Percentiles rank a stretch among this genome's conserved stretches.
These are phyloP conservation scores for Sisyra nigra DNA, from an alignment of 2,888 invertebrate species.

Conservation along the genomic window DNA sequence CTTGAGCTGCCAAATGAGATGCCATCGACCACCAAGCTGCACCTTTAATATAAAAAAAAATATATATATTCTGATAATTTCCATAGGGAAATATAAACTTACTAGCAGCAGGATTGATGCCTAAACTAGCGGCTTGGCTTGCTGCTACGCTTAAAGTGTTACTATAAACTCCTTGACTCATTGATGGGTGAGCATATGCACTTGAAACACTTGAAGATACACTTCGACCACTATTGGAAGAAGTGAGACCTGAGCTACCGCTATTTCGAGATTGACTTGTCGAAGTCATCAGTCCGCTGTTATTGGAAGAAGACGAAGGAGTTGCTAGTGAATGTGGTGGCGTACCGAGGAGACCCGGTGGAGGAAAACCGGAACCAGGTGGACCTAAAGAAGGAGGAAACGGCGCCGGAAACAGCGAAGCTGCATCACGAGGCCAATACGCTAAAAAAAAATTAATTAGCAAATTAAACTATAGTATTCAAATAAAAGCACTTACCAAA, in stretches of 20 bases:
- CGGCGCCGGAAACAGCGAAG: constrained; percentile 27
- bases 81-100: constrained; percentile 27
- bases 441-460: constrained; percentile 33
- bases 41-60: constrained; percentile 31
- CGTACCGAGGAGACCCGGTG: constrained; percentile 23
- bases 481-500: constrained; percentile 34
- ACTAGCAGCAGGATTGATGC: constrained; percentile 61
- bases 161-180: constrained; percentile 29
- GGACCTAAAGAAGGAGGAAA: constrained; percentile 27
- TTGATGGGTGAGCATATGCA: constrained; percentile 14
- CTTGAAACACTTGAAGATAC: constrained; percentile 19
- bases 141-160: constrained; percentile 70
- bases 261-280: constrained; percentile 20
- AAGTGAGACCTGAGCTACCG: constrained; percentile 32
- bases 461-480: background rate
- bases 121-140: constrained; percentile 70
- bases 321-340: constrained; percentile 20
- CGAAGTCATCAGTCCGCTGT: constrained; percentile 11
- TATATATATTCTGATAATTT: background rate
- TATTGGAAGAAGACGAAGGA: constrained; percentile 10
- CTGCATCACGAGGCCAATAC: constrained; percentile 62
- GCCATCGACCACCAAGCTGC: constrained; percentile 89
- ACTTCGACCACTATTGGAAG: constrained; percentile 31
- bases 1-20: constrained; percentile 73
- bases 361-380: constrained; percentile 25